Conservation (phyloP, 1,140 invertebrate genomes). For the Palaemon carinicauda region DNA sequence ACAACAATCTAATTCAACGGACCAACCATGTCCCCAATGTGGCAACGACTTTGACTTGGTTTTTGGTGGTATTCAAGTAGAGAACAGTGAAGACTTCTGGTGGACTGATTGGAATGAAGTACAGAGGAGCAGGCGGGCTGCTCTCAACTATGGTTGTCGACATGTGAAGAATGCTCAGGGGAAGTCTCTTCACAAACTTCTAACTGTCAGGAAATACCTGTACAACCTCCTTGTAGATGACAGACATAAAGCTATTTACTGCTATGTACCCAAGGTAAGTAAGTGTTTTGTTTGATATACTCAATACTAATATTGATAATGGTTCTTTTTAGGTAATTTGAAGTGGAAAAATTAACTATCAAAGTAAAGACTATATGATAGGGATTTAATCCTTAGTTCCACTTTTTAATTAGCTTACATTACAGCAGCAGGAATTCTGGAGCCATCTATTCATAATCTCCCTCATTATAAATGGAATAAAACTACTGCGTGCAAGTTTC, state of each 20-base stretch:
- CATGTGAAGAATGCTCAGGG: not conserved
- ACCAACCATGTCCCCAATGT: not conserved
- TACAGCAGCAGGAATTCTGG: too few species aligned
- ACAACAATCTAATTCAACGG: slow-evolving; percentile 5
- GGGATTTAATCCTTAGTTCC: too few species aligned
- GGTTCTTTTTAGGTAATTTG: too few species aligned
- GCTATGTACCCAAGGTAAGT: slow-evolving; percentile 42
- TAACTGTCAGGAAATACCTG: slow-evolving; percentile 12
- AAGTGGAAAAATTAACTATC: too few species aligned
- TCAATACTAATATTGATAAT: not conserved
- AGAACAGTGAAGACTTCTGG: slow-evolving; percentile 22
- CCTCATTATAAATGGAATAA: too few species aligned
- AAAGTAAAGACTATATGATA: too few species aligned
- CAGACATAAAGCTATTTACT: slow-evolving; percentile 27
- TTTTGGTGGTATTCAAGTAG: not conserved
- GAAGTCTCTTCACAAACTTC: slow-evolving; percentile 2
- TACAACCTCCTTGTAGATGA: slow-evolving; percentile 46
- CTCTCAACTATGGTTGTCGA: not conserved
- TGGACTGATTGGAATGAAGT: slow-evolving; percentile 35
- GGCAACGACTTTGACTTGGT: not conserved
- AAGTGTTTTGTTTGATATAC: too few species aligned
- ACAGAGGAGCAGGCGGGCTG: slow-evolving; percentile 17
- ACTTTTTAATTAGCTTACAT: too few species aligned
- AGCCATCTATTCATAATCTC: too few species aligned
- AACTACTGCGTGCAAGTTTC: too few species aligned